Conservation (phyloP, 37 sponge, comb jelly and placozoan genomes). For the Geodia barretti region DNA sequence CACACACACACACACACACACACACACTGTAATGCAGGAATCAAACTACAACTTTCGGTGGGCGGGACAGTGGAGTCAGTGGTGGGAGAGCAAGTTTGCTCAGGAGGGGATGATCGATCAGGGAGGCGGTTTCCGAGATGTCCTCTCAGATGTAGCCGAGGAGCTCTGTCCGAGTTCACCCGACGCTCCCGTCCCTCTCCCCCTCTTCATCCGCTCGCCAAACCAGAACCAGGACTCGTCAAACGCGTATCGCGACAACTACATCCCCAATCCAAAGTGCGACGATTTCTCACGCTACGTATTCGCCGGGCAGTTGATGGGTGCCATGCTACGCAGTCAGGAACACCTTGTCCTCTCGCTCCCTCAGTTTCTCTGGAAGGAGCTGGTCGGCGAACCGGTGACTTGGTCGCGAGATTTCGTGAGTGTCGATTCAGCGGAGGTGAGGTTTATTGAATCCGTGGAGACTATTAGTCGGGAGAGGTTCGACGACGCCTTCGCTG, state of each 20-base stretch:
- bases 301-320: constrained; percentile 90
- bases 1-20: too few species aligned
- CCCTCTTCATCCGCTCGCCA: constrained; percentile 87
- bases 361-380: constrained; percentile 93
- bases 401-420: constrained; percentile 84
- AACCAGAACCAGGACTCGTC: constrained; percentile 92
- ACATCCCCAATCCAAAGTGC: constrained; percentile 88
- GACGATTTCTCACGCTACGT: constrained; percentile 46
- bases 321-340: constrained; percentile 80
- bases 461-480: constrained; percentile 70
- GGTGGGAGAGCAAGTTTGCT: constrained; percentile 95
- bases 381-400: constrained; percentile 82
- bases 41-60: constrained; percentile 72
- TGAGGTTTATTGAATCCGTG: constrained; percentile 78
- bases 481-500: constrained; percentile 71
- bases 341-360: constrained; percentile 85
- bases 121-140: constrained; percentile 93
- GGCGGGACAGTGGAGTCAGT: constrained; percentile 77
- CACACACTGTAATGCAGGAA: too few species aligned
- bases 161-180: constrained; percentile 84
- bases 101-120: constrained; percentile 93
- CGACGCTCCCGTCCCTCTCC: constrained; percentile 63
- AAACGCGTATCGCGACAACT: constrained; percentile 83
- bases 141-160: constrained; percentile 85
- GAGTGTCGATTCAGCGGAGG: constrained; percentile 85